These are phyloP conservation scores for Tetragonisca angustula DNA, from an alignment of 2,888 invertebrate species.

Conservation along the genomic window DNA sequence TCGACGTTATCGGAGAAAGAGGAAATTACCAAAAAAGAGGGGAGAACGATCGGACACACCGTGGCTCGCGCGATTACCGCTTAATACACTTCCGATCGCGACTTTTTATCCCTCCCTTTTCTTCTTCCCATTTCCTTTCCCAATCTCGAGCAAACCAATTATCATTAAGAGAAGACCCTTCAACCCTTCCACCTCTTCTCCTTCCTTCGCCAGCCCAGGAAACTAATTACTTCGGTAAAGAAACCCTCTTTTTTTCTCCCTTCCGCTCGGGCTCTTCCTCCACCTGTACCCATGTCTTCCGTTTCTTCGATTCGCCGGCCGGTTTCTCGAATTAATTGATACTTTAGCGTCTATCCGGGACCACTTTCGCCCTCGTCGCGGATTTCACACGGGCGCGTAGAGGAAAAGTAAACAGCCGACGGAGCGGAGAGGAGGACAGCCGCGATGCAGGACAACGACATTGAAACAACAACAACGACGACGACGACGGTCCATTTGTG, in stretches of 20 bases:
- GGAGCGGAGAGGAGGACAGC: background rate
- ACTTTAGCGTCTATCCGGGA: background rate
- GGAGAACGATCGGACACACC: constrained; percentile 2
- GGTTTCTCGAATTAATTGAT: constrained; percentile 39
- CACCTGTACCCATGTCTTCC: background rate
- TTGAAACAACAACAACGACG: constrained; percentile 67
- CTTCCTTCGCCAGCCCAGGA: constrained; percentile 3
- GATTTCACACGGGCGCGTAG: background rate
- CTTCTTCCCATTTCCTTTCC: constrained; percentile 21
- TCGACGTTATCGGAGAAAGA: background rate
- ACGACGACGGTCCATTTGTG: constrained; percentile 61
- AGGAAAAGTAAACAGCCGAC: constrained; percentile 18
- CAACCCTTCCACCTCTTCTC: constrained; percentile 6
- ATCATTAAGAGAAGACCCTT: constrained; percentile 49
- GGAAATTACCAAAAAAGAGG: background rate
- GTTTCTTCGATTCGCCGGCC: background rate
- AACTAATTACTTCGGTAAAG: constrained; percentile 59
- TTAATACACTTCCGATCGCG: constrained; percentile 38
- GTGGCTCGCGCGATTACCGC: constrained; percentile 19
- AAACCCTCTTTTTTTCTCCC: constrained; percentile 20
- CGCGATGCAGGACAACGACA: constrained; percentile 58
- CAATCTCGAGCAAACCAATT: constrained; percentile 50
- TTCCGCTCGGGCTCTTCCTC: background rate
- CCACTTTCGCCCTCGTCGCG: constrained; percentile 15
- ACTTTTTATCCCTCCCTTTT: constrained; percentile 8